These are phyloP conservation scores for Bombus confusus DNA, from an alignment of 1,140 invertebrate species.

Conservation along the genomic window DNA sequence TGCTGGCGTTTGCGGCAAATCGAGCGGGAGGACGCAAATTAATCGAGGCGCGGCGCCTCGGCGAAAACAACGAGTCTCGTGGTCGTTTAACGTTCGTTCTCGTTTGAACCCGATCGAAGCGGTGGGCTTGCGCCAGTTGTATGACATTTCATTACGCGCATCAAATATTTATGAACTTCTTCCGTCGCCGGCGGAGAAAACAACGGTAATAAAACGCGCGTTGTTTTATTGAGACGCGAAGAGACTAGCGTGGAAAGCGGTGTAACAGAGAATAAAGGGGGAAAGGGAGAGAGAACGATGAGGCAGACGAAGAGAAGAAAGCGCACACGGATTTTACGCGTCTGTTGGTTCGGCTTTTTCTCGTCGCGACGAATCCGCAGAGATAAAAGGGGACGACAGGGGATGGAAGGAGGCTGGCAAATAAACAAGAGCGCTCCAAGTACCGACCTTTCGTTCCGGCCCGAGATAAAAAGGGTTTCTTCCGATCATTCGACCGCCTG, in stretches of 20 bases:
- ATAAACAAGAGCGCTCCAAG: slow-evolving; percentile 26
- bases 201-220: slow-evolving; percentile 31
- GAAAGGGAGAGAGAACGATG: not conserved
- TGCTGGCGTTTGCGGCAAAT: slow-evolving; percentile 1
- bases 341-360: slow-evolving; percentile 19
- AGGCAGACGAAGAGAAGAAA: not conserved
- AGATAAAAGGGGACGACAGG: not conserved
- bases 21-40: slow-evolving; percentile 16
- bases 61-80: not conserved
- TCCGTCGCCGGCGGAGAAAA: not conserved
- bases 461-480: slow-evolving; percentile 43
- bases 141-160: slow-evolving; percentile 39
- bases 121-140: too few relatives aligned
- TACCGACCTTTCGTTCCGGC: slow-evolving; percentile 7
- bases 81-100: not conserved
- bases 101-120: slow-evolving; percentile 1
- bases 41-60: not conserved
- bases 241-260: not conserved
- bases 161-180: slow-evolving; percentile 52
- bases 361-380: not conserved
- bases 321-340: slow-evolving; percentile 25
- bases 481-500: slow-evolving; percentile 3
- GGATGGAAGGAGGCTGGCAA: not conserved
- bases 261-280: not conserved
- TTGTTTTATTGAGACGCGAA: slow-evolving; percentile 19